Evolutionary conservation across 2,797 vertebrate species (phyloP), one percentile per base, ranked within the genome.

Genomic region (Phyllotis vaccarum): DNA sequence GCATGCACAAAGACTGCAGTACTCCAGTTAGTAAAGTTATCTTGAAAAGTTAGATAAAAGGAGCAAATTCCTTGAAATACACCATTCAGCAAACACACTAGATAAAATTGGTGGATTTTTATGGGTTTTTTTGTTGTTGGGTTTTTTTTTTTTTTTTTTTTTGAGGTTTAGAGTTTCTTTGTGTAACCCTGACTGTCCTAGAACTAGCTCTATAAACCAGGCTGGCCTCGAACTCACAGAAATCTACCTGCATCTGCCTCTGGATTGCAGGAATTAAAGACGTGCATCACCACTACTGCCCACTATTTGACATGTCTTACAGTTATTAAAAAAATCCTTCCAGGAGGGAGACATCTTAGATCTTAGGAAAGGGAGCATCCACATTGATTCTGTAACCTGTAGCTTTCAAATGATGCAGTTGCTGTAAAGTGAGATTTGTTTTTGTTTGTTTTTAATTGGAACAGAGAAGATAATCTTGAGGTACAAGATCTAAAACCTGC

Each of bases 21-120:
- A 78, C 29, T 5, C 70, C 29, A 34, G 43, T 11, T 29, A 34
- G 60, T 6, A 34, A 43, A 46, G 56, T 40, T 16, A 17, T 19
- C 64, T 3, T 82, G 24, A 91, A 93, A 62, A 68, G 43, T 40
- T n/a, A 76, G 66, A n/a, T 78, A 46, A 83, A 89, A 64, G 34
- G 56, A 31, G 13, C 2, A 72, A 34, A 64, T 21, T 92, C 58
- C 81, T 93, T 87, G 72, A 52, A 93, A 82, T 74, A 94, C 17
- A 68, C 13, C 81, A 74, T 27, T 91, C 29, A 62, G 70, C 86
- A 79, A 95, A 79, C 3, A 89, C n/a, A 72, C 6, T 79, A 37
- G 58, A 90, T 52, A 72, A 82, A 49, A 54, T 52, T 82, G 58
- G 24, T n/a, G 3, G n/a, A n/a, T n/a, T n/a, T n/a, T n/a, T n/a